Percentiles rank a stretch among this genome's conserved stretches.
phyloP scores from a whole-genome alignment of 2,797 vertebrate genomes.

The Sebastes diaconus region DNA sequence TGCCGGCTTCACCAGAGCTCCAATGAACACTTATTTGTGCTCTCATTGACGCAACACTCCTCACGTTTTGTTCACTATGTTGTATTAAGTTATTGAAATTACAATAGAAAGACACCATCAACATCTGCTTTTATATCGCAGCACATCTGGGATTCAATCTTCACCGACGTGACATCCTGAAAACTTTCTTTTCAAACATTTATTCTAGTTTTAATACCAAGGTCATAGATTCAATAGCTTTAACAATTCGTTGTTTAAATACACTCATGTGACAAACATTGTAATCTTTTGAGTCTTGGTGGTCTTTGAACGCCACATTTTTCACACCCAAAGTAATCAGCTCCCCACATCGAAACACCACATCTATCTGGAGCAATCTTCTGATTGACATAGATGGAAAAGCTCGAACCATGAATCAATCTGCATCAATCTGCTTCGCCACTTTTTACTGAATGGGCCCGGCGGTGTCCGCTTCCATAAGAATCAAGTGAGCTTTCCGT shows the following conservation, averaged over 20 bases:
- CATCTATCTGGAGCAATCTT: background rate
- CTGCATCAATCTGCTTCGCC: conserved; percentile 43
- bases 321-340: background rate
- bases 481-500: conserved; percentile 51
- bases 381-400: conserved; percentile 5
- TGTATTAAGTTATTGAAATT: background rate
- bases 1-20: background rate
- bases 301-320: background rate
- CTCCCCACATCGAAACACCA: background rate
- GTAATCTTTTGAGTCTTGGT: background rate
- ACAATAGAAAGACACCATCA: background rate
- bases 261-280: too few relatives aligned
- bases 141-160: background rate
- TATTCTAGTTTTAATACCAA: too few relatives aligned
- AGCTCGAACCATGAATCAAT: conserved; percentile 37
- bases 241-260: too few relatives aligned
- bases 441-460: conserved; percentile 23
- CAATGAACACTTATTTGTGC: background rate
- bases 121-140: background rate
- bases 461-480: conserved; percentile 67
- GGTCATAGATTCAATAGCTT: too few relatives aligned
- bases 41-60: too few relatives aligned
- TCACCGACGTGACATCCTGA: background rate
- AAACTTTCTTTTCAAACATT: too few relatives aligned
- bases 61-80: background rate